These are phyloP conservation scores for Sebastes kiyomatsui DNA, from an alignment of 2,797 vertebrate genomes.

Conservation along the genomic window DNA sequence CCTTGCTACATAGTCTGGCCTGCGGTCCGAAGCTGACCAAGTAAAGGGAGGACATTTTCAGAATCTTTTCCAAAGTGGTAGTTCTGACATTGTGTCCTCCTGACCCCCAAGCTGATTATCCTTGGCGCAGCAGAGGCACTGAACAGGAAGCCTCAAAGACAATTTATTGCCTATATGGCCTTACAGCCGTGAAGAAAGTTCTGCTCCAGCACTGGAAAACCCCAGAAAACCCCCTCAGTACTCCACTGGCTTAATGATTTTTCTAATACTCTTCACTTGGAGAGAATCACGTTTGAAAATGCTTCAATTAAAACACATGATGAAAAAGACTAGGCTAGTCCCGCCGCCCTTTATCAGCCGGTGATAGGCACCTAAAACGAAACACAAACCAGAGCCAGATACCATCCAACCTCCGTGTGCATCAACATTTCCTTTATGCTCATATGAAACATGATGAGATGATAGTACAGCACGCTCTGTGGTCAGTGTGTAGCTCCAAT, in stretches of 20 bases:
- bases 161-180: background rate
- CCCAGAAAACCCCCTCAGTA: background rate
- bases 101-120: background rate
- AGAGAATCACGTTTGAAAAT: background rate
- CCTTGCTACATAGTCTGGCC: background rate
- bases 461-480: background rate
- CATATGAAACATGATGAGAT: slow-evolving; percentile 5
- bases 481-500: background rate
- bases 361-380: background rate
- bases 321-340: background rate
- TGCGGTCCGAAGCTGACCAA: background rate
- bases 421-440: slow-evolving; percentile 2
- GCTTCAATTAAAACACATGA: background rate
- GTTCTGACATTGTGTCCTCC: background rate
- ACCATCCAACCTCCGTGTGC: slow-evolving; percentile 2
- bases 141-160: background rate
- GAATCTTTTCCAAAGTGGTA: background rate
- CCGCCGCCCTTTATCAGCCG: background rate
- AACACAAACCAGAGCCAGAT: slow-evolving; percentile 5
- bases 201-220: background rate
- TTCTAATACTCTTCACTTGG: background rate
- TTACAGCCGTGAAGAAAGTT: background rate
- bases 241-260: background rate
- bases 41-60: background rate
- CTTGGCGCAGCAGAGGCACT: too few species aligned